phyloP scores from a whole-genome alignment of 2,113 vertebrate genomes.

The Ia io region DNA sequence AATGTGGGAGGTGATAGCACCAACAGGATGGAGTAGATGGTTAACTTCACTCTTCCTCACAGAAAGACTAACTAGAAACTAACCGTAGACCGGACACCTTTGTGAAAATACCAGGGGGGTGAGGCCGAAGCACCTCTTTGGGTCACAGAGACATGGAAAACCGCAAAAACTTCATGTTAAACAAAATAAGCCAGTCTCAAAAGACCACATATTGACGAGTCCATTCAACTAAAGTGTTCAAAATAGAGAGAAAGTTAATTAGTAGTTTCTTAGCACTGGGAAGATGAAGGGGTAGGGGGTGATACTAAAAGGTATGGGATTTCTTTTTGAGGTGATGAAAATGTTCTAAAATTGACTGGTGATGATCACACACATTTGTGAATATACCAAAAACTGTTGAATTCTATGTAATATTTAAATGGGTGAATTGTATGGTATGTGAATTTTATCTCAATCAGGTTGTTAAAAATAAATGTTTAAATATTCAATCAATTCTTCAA shows the following conservation, averaged over 20 bases:
- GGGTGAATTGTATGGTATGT: no score
- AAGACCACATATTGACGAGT: not conserved
- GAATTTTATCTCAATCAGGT: not conserved
- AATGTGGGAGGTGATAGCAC: not conserved
- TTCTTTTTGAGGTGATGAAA: not conserved
- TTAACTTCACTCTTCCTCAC: not conserved
- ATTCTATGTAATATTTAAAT: no score
- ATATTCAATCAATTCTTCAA: constrained; percentile 28
- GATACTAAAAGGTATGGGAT: not conserved
- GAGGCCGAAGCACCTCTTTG: not conserved
- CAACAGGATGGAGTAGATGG: not conserved
- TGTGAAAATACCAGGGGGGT: not conserved
- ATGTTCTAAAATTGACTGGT: not conserved
- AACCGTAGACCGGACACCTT: not conserved
- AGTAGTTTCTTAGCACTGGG: not conserved
- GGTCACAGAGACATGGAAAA: not conserved
- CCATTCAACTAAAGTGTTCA: not conserved
- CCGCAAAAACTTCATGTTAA: not conserved
- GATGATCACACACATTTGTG: not conserved
- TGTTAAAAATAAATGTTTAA: not conserved
- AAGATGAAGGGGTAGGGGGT: not conserved
- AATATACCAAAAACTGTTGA: no score
- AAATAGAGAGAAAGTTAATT: not conserved
- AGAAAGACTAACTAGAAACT: not conserved
- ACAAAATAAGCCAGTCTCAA: not conserved